These are phyloP conservation scores for Neopelma chrysocephalum DNA, from an alignment of 2,797 vertebrate species.

Conservation along the genomic window DNA sequence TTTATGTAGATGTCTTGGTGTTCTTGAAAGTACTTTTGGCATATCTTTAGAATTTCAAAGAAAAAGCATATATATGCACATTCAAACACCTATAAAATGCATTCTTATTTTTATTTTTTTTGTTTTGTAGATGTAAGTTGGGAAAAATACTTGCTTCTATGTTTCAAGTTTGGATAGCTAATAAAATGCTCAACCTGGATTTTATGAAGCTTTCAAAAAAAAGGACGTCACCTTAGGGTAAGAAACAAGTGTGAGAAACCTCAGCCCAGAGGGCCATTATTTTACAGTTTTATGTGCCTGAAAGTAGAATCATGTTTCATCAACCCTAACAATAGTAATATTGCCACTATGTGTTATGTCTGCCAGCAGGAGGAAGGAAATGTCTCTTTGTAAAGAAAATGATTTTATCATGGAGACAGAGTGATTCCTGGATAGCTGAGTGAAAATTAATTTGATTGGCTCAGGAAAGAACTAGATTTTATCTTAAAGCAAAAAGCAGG, in stretches of 20 bases:
- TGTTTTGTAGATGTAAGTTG: not conserved
- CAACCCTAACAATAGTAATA: not conserved
- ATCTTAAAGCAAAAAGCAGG: not conserved
- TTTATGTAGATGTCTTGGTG: not conserved
- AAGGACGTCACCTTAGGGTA: not conserved
- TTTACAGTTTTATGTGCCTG: conserved; percentile 20
- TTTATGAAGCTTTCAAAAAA: conserved; percentile 11
- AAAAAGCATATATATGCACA: not conserved
- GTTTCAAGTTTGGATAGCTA: not conserved
- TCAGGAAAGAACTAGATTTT: not conserved
- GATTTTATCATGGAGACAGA: not conserved
- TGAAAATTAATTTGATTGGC: not conserved
- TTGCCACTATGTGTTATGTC: not conserved
- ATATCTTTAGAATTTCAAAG: not conserved
- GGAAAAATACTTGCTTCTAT: not conserved
- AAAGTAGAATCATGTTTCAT: not conserved
- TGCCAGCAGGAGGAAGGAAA: not conserved
- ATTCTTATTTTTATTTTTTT: not conserved
- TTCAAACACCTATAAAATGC: not conserved
- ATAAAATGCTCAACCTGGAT: conserved; percentile 15
- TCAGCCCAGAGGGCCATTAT: conserved; percentile 1
- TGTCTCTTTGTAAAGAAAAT: not conserved
- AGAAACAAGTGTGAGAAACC: conserved; percentile 30
- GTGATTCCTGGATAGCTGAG: not conserved
- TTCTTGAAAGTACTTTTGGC: not conserved